Conservation (phyloP, 2,888 invertebrate species). For the Cerastis rubricosa region DNA sequence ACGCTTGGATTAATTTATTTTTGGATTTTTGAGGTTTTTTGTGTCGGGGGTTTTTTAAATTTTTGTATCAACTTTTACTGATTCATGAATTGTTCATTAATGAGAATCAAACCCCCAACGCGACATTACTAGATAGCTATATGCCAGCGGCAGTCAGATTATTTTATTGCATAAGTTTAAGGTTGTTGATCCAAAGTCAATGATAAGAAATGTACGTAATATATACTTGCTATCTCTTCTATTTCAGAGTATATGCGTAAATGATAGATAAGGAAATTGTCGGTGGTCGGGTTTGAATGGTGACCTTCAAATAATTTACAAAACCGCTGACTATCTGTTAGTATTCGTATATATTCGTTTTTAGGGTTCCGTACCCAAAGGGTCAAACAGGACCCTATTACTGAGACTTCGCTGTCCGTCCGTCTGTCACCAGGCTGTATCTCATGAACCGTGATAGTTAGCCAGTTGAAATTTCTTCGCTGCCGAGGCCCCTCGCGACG, state of each 20-base stretch:
- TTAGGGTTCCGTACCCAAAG: too few species aligned
- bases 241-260: constrained; percentile 7
- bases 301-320: constrained; percentile 1
- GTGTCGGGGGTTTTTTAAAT: too few species aligned
- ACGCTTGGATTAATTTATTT: too few species aligned
- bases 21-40: too few species aligned
- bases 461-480: too few species aligned
- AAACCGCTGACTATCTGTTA: background rate
- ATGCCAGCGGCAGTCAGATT: constrained; percentile 3
- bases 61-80: background rate
- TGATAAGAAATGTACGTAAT: constrained; percentile 33
- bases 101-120: background rate
- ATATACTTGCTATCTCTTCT: constrained; percentile 21
- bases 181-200: constrained; percentile 29
- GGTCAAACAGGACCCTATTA: too few species aligned
- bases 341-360: background rate
- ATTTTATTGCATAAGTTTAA: constrained; percentile 21
- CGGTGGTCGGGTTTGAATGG: background rate
- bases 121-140: background rate
- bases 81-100: background rate
- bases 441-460: too few species aligned
- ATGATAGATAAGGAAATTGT: constrained; percentile 10
- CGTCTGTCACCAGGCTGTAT: too few species aligned
- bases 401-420: too few species aligned
- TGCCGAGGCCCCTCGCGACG: too few species aligned